These are phyloP conservation scores for Nephrotoma appendiculata DNA, from an alignment of 2,888 invertebrate species.

Conservation along the genomic window DNA sequence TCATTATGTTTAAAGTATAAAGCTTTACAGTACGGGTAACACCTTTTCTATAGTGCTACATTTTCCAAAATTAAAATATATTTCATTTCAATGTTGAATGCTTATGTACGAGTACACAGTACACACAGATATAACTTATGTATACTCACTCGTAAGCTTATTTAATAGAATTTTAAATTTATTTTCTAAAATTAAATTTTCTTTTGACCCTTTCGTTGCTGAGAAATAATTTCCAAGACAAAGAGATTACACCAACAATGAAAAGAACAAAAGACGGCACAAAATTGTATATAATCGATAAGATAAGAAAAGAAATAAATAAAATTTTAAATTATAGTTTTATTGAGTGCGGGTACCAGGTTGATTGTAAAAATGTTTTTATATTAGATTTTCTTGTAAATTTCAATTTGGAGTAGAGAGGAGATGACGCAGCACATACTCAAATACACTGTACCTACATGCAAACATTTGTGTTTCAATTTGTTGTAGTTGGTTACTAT, in stretches of 20 bases:
- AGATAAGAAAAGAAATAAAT: neutral
- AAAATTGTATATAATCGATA: neutral
- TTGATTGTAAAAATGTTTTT: neutral
- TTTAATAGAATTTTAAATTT: neutral
- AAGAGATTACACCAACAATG: neutral
- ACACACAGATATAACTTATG: neutral
- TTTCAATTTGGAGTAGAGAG: neutral
- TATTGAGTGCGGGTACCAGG: constrained; percentile 4
- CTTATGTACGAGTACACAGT: neutral
- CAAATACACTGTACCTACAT: neutral
- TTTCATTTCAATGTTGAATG: neutral
- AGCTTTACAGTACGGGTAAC: no score
- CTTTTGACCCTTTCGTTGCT: neutral
- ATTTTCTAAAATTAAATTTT: neutral
- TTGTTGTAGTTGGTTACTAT: neutral
- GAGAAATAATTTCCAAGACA: neutral
- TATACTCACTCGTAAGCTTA: neutral
- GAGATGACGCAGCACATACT: neutral
- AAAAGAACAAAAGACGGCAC: neutral
- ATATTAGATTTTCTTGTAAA: neutral
- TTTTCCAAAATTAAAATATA: neutral
- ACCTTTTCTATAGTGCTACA: neutral
- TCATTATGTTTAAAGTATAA: neutral
- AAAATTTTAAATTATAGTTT: constrained; percentile 1
- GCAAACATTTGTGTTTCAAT: neutral